Evolutionary conservation across 2,888 invertebrate species (phyloP), one percentile per base, ranked within the genome.

Genomic region (Stratiomys singularior): DNA sequence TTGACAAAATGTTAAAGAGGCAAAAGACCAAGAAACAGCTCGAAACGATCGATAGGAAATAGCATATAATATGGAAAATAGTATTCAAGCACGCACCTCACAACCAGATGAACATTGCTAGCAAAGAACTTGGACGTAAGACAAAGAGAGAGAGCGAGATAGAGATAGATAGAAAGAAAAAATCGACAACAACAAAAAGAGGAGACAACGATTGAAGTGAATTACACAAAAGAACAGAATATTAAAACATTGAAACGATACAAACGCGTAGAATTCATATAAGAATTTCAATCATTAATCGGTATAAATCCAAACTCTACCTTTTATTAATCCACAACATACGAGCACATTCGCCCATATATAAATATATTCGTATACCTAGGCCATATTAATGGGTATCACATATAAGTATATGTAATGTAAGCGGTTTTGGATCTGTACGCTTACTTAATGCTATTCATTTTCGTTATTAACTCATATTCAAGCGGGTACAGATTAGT

Each of bases 201-300:
- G 15, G 21, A 25, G 7, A 5, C 58, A 60, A 60, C 9, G 58
- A 4, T 25, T 18, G 25, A 60, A 60, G 23, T 25, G 58, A 60
- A 25, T 60, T 60, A 60, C 23, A 60, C 58, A 60, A 25, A 60
- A 60, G 58, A 60, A 25, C 58, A 13, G 25, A 60, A 60, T 60
- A 60, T 21, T 25, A 25, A 11, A 60, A 60, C 58, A 60, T 60
- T 60, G 58, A 60, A 25, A 60, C 11, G 58, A 60, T 60, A 60
- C 23, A 25, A 60, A 60, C 58, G 58, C 58, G 23, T 60, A 60
- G 58, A 60, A 60, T n/a, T 60, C 58, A 60, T n/a, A 60, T 60
- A 25, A 60, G 58, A 60, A 60, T 60, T 60, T 60, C 58, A 60
- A 60, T 60, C 58, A 60, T 60, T 60, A 60, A 60, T 60, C 58